These are phyloP conservation scores for Battus philenor DNA, from an alignment of 1,140 invertebrate genomes.

Conservation along the genomic window DNA sequence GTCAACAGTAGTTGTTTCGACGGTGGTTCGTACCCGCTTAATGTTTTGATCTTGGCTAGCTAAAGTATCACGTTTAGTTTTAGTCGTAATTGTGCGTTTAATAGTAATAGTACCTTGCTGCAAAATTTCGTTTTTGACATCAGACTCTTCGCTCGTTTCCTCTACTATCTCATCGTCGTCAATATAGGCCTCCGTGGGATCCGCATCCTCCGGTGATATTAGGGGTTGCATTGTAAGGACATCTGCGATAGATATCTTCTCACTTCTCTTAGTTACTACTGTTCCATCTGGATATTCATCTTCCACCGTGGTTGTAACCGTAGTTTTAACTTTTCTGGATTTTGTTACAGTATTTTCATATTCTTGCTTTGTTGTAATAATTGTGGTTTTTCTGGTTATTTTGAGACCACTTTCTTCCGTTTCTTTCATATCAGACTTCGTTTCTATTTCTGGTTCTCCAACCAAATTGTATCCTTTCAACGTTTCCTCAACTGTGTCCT, in stretches of 20 bases:
- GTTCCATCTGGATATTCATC: slow-evolving; percentile 70
- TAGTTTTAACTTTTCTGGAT: slow-evolving; percentile 63
- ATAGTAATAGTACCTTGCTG: slow-evolving; percentile 47
- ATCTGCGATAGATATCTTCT: slow-evolving; percentile 65
- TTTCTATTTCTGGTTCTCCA: slow-evolving; percentile 46
- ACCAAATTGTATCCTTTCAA: slow-evolving; percentile 47
- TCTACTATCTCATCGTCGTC: slow-evolving; percentile 63
- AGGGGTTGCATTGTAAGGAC: slow-evolving; percentile 28
- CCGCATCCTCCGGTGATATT: slow-evolving; percentile 27
- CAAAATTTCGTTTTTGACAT: slow-evolving; percentile 60
- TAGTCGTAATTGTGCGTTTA: slow-evolving; percentile 65
- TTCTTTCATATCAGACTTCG: slow-evolving; percentile 38
- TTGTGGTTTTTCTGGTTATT: slow-evolving; percentile 57
- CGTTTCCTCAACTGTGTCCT: slow-evolving; percentile 50
- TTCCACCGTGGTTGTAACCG: slow-evolving; percentile 54
- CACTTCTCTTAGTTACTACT: slow-evolving; percentile 63
- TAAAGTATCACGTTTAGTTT: slow-evolving; percentile 68
- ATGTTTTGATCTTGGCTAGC: slow-evolving; percentile 56
- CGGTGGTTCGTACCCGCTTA: slow-evolving; percentile 64
- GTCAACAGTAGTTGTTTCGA: slow-evolving; percentile 72
- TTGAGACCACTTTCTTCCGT: slow-evolving; percentile 45
- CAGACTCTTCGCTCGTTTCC: slow-evolving; percentile 57
- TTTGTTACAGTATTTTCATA: slow-evolving; percentile 42
- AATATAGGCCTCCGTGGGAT: slow-evolving; percentile 39
- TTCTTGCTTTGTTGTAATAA: slow-evolving; percentile 55